Conservation (phyloP, 2,888 invertebrate species). For the Conistra vaccinii region DNA sequence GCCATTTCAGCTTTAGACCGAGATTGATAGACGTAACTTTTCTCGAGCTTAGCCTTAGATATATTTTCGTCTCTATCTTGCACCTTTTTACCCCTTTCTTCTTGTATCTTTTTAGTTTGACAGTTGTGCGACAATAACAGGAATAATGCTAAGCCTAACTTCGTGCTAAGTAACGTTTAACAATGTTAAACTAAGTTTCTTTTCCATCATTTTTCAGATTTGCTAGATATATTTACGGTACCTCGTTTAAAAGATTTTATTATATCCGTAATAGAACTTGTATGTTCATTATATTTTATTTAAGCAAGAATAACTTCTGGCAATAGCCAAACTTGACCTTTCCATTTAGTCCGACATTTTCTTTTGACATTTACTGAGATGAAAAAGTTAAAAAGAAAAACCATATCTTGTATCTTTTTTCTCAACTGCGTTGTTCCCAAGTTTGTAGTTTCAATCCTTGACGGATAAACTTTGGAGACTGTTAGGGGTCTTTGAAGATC, state of each 20-base stretch:
- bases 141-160: not conserved
- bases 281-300: constrained; percentile 5
- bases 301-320: constrained; percentile 12
- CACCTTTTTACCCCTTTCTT: too few species aligned
- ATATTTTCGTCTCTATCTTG: not conserved
- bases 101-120: not conserved
- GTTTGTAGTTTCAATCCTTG: constrained; percentile 66
- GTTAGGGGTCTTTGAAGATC: constrained; percentile 77
- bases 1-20: not conserved
- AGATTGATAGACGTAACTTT: not conserved
- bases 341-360: constrained; percentile 15
- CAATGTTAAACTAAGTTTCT: too few species aligned
- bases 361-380: constrained; percentile 22
- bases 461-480: constrained; percentile 74
- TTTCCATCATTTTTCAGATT: not conserved
- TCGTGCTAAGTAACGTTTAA: not conserved
- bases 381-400: constrained; percentile 38
- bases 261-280: not conserved
- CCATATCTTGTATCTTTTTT: constrained; percentile 43
- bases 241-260: not conserved
- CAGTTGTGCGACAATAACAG: too few species aligned
- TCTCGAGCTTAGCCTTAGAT: not conserved
- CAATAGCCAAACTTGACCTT: constrained; percentile 31
- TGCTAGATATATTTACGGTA: not conserved
- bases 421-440: constrained; percentile 46